Conservation (phyloP, 1,140 invertebrate genomes). For the Drosophila prosaltans region DNA sequence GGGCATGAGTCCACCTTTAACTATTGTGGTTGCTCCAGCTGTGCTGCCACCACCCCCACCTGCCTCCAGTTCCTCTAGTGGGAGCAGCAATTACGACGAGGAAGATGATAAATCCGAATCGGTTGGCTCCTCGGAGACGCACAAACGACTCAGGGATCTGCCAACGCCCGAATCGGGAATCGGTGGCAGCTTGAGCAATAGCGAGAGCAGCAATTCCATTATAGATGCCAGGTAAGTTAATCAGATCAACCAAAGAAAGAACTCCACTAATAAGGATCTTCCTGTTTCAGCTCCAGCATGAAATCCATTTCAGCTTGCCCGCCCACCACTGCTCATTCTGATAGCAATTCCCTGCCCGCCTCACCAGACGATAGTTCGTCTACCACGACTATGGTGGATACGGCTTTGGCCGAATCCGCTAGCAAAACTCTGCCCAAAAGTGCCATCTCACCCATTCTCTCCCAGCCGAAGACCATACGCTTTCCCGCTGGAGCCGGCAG, state of each 20-base stretch:
- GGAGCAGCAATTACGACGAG: conserved; percentile 62
- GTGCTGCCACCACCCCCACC: conserved; percentile 1
- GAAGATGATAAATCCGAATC: conserved; percentile 74
- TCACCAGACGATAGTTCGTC: conserved; percentile 45
- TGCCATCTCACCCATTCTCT: conserved; percentile 88
- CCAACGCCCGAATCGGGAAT: conserved; percentile 77
- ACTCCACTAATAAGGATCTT: neutral
- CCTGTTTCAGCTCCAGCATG: conserved; percentile 29
- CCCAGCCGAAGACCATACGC: conserved; percentile 90
- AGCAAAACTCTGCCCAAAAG: conserved; percentile 70
- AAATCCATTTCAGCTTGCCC: conserved; percentile 51
- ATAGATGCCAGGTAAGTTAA: conserved; percentile 70
- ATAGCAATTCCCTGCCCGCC: conserved; percentile 43
- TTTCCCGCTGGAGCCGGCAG: conserved; percentile 86
- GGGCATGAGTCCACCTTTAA: conserved; percentile 25
- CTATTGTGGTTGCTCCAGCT: neutral
- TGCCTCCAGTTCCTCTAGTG: conserved; percentile 42
- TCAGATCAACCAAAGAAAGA: neutral
- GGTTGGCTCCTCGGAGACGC: conserved; percentile 63
- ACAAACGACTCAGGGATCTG: conserved; percentile 64
- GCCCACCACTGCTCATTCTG: conserved; percentile 48
- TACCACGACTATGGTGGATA: conserved; percentile 59
- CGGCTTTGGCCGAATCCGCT: conserved; percentile 51
- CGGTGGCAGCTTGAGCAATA: conserved; percentile 77
- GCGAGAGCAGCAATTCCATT: conserved; percentile 74